Base-by-base conservation (phyloP, 2,888 invertebrate genomes). In the Habroteleia sp. region DNA sequence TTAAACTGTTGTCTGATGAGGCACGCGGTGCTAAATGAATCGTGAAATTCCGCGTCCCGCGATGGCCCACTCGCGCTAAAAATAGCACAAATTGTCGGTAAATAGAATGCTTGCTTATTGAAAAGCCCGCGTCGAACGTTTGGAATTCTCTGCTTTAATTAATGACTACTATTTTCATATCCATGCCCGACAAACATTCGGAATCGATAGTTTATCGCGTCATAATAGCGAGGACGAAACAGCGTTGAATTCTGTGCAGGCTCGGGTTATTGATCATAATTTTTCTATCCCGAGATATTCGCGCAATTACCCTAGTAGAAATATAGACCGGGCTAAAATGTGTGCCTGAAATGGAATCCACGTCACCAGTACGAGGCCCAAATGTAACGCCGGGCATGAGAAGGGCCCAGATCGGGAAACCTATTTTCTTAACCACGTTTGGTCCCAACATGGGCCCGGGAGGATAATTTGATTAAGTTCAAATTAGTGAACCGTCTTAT, bases 21-120 rank as follows among this genome's bases (percentile, higher is more conserved):
- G 35, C n/a, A 44, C 27, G 17, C 20, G 6, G 52, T 78, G 78
- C 77, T 80, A 81, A 84, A 85, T 84, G 83, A 84, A 84, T 83
- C 83, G 84, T 83, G 74, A 84, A 84, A 83, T 83, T 83, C 78
- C 68, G 25, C 52, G 25, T 37, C 35, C 4, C 11, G 11, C 0
- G 10, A 8, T 37, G 33, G 27, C 29, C 44, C 25, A 37, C 13
- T 60, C 50, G 56, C 39, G 46, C 23, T 62, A 69, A 79, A 81
- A 81, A 76, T 72, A 78, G 74, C 74, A 80, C 78, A 78, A 81
- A 82, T 81, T 73, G 77, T 29, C 23, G 52, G 65, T 76, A 79
- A 80, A 78, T 78, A 68, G 78, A 81, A 75, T 56, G 46, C 74
- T 79, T 74, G 72, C 76, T 81, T 82, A 83, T 83, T 83, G 81